Evolutionary conservation across 2,888 invertebrate genomes (phyloP).

Genomic region (Patella depressa): DNA sequence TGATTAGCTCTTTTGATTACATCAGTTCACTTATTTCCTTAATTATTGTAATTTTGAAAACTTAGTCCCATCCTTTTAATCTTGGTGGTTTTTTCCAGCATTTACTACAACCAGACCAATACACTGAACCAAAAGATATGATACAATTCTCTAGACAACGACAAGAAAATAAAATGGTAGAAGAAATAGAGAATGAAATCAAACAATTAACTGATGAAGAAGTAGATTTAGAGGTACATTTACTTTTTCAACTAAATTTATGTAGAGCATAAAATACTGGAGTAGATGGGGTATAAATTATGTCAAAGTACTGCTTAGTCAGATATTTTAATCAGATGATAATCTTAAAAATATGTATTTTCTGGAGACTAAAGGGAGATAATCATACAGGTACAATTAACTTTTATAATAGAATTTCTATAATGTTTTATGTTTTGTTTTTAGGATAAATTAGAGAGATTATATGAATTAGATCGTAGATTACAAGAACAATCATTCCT

Average conservation of each 20-base stretch:
- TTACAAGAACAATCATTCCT: slow-evolving; percentile 83
- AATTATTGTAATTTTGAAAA: too few relatives aligned
- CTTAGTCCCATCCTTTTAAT: background rate
- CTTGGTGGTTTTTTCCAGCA: slow-evolving; percentile 52
- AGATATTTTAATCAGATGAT: too few relatives aligned
- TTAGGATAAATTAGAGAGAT: slow-evolving; percentile 78
- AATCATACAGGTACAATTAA: background rate
- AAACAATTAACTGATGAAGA: slow-evolving; percentile 66
- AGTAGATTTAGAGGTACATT: slow-evolving; percentile 65
- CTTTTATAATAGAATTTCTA: background rate
- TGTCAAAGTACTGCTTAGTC: too few relatives aligned
- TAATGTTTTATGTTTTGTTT: slow-evolving; percentile 25
- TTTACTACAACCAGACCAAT: slow-evolving; percentile 63
- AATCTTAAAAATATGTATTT: background rate
- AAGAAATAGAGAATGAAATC: slow-evolving; percentile 64
- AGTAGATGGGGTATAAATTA: too few relatives aligned
- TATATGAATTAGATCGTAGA: slow-evolving; percentile 81
- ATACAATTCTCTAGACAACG: slow-evolving; percentile 68
- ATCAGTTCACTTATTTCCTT: too few relatives aligned
- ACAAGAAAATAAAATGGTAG: slow-evolving; percentile 66
- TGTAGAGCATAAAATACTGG: too few relatives aligned
- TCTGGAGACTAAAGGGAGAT: too few relatives aligned
- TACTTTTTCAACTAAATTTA: background rate
- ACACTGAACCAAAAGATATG: slow-evolving; percentile 68
- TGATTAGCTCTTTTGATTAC: too few relatives aligned